phyloP scores from a whole-genome alignment of 2,888 invertebrate species.

The Agonopterix alstromeriana region DNA sequence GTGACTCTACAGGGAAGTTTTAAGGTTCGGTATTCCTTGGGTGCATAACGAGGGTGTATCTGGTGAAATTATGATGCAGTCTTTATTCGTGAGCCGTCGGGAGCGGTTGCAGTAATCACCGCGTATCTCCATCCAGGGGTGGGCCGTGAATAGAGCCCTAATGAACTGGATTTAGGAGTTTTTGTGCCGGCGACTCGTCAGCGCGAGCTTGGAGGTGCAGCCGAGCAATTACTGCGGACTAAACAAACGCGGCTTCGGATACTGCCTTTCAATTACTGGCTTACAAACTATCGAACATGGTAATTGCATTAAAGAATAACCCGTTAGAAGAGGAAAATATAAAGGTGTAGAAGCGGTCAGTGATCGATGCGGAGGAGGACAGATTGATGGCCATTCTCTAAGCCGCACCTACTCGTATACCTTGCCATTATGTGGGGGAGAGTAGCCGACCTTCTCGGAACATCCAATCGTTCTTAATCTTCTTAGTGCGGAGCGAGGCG shows the following conservation, averaged over 20 bases:
- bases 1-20: conserved; percentile 40
- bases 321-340: background rate
- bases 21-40: conserved; percentile 50
- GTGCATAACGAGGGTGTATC: conserved; percentile 56
- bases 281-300: conserved; percentile 20
- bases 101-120: conserved; percentile 78
- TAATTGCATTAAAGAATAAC: conserved; percentile 28
- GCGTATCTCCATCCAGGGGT: conserved; percentile 76
- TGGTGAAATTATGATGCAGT: conserved; percentile 77
- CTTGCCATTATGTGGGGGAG: conserved; percentile 46
- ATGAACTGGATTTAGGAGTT: conserved; percentile 78
- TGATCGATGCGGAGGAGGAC: conserved; percentile 47
- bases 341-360: conserved; percentile 30
- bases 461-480: conserved; percentile 74
- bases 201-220: conserved; percentile 54
- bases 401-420: conserved; percentile 27
- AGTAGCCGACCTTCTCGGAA: conserved; percentile 51
- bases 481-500: conserved; percentile 58
- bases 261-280: conserved; percentile 49
- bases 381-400: conserved; percentile 54
- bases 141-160: conserved; percentile 74
- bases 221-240: conserved; percentile 71
- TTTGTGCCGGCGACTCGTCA: conserved; percentile 72
- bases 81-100: conserved; percentile 77
- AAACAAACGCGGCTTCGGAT: conserved; percentile 59